Evolutionary conservation across 2,888 invertebrate genomes (phyloP).

Genomic region (Noctua comes): DNA sequence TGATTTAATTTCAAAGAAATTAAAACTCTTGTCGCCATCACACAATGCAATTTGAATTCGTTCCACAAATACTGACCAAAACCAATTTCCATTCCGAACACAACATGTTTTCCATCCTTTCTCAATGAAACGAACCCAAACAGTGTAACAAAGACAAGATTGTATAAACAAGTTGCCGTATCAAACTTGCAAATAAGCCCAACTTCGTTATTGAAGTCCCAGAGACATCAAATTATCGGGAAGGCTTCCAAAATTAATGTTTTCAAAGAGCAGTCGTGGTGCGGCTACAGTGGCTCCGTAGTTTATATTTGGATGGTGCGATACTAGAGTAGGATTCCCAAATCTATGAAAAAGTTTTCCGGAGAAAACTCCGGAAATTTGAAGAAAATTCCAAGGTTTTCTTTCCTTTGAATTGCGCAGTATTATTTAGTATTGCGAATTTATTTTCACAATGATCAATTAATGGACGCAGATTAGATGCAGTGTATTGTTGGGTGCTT

Average conservation of each 20-base stretch:
- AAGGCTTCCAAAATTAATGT: conserved; percentile 48
- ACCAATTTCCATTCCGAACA: conserved; percentile 7
- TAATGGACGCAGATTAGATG: background rate
- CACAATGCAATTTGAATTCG: background rate
- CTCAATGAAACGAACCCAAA: conserved; percentile 9
- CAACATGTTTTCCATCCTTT: conserved; percentile 21
- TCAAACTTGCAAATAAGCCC: conserved; percentile 49
- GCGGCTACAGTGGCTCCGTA: conserved; percentile 12
- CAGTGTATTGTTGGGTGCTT: background rate
- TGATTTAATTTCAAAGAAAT: background rate
- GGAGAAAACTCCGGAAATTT: background rate
- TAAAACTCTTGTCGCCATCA: too few species aligned
- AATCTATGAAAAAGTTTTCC: background rate
- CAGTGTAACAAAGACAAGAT: conserved; percentile 21
- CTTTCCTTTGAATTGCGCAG: background rate
- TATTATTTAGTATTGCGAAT: background rate
- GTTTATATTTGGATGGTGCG: conserved; percentile 53
- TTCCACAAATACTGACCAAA: background rate
- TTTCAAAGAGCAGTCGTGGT: conserved; percentile 26
- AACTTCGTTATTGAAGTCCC: conserved; percentile 50
- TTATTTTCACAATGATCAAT: background rate
- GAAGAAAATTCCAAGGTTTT: background rate
- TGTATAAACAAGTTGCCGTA: conserved; percentile 29
- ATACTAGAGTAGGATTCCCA: background rate
- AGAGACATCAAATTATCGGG: conserved; percentile 60